Evolutionary conservation across 2,113 vertebrate genomes (phyloP), one percentile per base, ranked within the genome.

Genomic region (Pluvianellus socialis): DNA sequence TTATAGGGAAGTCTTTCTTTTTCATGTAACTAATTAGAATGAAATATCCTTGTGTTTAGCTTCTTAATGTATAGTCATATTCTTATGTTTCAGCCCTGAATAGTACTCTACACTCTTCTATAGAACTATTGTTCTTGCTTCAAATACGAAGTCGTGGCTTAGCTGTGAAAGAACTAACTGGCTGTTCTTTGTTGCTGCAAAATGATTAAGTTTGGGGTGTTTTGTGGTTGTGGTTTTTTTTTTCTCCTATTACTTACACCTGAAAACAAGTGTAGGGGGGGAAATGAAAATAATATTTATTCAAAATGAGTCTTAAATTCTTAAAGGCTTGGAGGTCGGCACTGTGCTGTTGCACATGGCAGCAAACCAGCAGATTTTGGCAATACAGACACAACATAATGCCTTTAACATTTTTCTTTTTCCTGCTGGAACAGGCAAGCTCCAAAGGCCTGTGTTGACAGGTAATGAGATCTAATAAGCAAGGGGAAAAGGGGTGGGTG

Each of bases 401-500:
- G 59, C 92, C 70, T 90, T 88, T 91, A 96, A 97, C 63, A 13
- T 68, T 97, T 97, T 96, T 95, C 79, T 95, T 97, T 97, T 96
- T 96, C 82, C 94, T 95, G 45, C 58, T 62, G 62, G 88, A 98
- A 83, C 87, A 89, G 92, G 75, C 49, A 97, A 79, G 92, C 95
- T 98, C 97, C 13, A 15, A 97, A 97, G 96, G 88, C 94, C 95
- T 95, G 73, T 6, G 33, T 89, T 98, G 98, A 97, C 97, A 98
- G 98, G 98, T 98, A 98, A 98, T 97, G 97, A 98, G 97, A 96
- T 97, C 95, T 98, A 97, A 98, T 98, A 97, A 96, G 92, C 88
- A 94, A 71, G 61, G 91, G 88, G 91, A 73, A 79, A 96, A 86
- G 59, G 61, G 79, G 53, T 90, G 67, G 86, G 71, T 94, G 79